A percentile compares a stretch with the other conserved stretches of the same genome.
Evolutionary conservation across 1,140 invertebrate genomes (phyloP).

Genomic region (Drosophila nigrodunni): DNA sequence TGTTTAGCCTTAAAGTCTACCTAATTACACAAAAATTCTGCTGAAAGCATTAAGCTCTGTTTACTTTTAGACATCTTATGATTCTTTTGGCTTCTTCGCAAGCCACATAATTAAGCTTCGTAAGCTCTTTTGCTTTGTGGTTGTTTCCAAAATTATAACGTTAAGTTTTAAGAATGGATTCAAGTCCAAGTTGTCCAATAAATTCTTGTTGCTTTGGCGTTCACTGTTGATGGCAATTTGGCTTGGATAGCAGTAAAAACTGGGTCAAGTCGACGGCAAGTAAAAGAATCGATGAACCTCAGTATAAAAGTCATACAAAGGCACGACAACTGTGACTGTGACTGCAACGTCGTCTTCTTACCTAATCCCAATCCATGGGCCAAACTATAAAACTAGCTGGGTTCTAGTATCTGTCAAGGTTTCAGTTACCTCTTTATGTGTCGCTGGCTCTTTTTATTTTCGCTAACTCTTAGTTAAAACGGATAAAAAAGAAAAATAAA

Average conservation of each 20-base stretch:
- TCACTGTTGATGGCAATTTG: conserved; percentile 1
- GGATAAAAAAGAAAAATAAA: conserved; percentile 4
- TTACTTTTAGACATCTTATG: neutral
- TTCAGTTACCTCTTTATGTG: conserved; percentile 26
- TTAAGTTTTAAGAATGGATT: neutral
- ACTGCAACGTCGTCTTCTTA: conserved; percentile 30
- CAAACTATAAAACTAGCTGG: conserved; percentile 9
- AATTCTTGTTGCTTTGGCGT: neutral
- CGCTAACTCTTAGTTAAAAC: conserved; percentile 5
- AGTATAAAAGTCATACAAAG: conserved; percentile 50
- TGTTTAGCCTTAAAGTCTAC: neutral
- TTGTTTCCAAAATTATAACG: neutral
- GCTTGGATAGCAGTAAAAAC: conserved; percentile 48
- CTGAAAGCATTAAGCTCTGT: neutral
- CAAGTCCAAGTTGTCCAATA: neutral
- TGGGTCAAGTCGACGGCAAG: conserved; percentile 64
- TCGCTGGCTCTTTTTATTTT: conserved; percentile 13
- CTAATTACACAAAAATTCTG: neutral
- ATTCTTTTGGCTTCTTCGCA: conserved; percentile 1
- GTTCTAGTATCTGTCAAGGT: conserved; percentile 40
- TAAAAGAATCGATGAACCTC: conserved; percentile 57
- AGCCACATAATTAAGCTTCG: conserved; percentile 14
- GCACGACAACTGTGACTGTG: conserved; percentile 20
- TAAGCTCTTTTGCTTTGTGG: conserved; percentile 5
- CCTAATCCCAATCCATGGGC: conserved; percentile 44